Base-by-base conservation (phyloP, 2,888 invertebrate genomes). In the Bimastos eiseni region DNA sequence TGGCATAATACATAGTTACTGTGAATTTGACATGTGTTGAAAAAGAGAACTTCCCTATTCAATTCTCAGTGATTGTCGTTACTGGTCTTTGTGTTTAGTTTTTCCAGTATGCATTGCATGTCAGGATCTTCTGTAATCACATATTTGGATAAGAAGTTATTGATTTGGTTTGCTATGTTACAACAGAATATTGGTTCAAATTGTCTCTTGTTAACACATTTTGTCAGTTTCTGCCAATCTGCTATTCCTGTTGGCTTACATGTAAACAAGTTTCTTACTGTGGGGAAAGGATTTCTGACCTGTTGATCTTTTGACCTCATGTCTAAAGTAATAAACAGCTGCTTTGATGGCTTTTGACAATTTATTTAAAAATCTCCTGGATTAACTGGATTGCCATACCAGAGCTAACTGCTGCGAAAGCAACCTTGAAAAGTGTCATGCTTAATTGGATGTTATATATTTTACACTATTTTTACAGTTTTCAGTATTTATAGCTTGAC, bases 401-500 rank as follows among this genome's bases (percentile, higher is more conserved):
- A 70, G 70, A 70, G 70, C 70, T n/a, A n/a, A 30, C 6, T 11
- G n/a, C 30, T n/a, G 8, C n/a, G n/a, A 70, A n/a, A 70, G 30
- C 70, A 70, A n/a, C 70, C n/a, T 30, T 30, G 11, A 70, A n/a
- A 1, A 70, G 70, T 70, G 30, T 70, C 70, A 8, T 70, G 70
- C 70, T 30, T 70, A 70, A 70, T 70, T 70, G 70, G 70, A 70
- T 70, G 70, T 70, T 70, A 70, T 70, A n/a, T 70, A 70, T 70
- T 70, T 70, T 70, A 70, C n/a, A 70, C 30, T n/a, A 70, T 70
- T 70, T 70, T 70, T 70, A 70, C 70, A 70, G 70, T 70, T 70
- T 55, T 70, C 70, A n/a, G 30, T 70, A n/a, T 70, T 3, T 70
- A 11, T 70, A n/a, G 70, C 30, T 70, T 70, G 70, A 70, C 30